Percentiles rank a stretch among this genome's conserved stretches.
Evolutionary conservation across 2,888 invertebrate genomes (phyloP).

Genomic region (Tipula lateralis): DNA sequence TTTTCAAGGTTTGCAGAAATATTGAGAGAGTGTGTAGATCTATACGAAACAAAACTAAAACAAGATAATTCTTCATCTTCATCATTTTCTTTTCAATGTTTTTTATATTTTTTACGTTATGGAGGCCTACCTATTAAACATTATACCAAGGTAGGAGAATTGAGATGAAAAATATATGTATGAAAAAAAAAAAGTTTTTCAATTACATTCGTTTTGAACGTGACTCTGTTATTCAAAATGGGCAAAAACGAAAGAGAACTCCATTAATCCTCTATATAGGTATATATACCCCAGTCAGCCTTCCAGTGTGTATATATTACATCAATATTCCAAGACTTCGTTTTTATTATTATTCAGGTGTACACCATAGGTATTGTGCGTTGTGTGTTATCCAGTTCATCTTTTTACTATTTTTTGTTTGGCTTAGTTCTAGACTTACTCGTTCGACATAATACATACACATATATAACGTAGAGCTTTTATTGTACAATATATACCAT

Average conservation of each 20-base stretch:
- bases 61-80: neutral
- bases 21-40: neutral
- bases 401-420: neutral
- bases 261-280: neutral
- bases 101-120: neutral
- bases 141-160: neutral
- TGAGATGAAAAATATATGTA: neutral
- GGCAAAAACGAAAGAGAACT: neutral
- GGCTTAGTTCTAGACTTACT: neutral
- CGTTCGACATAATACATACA: neutral
- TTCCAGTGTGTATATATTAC: neutral
- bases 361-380: neutral
- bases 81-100: neutral
- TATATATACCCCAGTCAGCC: neutral
- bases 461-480: neutral
- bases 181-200: neutral
- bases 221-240: conserved; percentile 19
- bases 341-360: neutral
- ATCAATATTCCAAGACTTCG: neutral
- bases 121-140: too few species aligned
- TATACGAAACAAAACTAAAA: neutral
- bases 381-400: neutral
- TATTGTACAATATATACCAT: neutral
- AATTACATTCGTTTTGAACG: conserved; percentile 19
- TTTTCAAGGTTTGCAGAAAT: neutral